Conservation (phyloP, 2,888 invertebrate species). For the Sussaba pulchella region DNA sequence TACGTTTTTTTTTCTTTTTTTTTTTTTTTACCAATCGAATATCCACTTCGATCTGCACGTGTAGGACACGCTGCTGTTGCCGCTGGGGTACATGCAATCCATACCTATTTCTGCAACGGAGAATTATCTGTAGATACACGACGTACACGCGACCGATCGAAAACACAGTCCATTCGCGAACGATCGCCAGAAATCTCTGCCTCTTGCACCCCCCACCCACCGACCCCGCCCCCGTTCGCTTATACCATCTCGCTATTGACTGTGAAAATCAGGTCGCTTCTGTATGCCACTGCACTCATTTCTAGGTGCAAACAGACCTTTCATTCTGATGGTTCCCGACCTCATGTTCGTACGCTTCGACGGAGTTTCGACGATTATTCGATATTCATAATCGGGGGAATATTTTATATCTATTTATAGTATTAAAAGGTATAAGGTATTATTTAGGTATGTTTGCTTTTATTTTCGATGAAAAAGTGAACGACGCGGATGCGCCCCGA, state of each 20-base stretch:
- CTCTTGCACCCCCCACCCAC: too few relatives aligned
- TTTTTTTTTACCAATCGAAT: constrained; percentile 25
- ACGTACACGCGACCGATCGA: constrained; percentile 31
- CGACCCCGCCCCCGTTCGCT: constrained; percentile 16
- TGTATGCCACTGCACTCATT: constrained; percentile 34
- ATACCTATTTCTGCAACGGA: constrained; percentile 3
- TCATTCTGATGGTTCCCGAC: constrained; percentile 15
- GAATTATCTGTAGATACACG: constrained; percentile 12
- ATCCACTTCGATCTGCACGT: constrained; percentile 21
- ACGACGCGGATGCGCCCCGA: too few relatives aligned
- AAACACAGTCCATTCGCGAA: constrained; percentile 16
- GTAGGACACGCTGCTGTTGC: constrained; percentile 9
- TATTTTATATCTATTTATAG: constrained; percentile 17
- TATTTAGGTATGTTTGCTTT: too few relatives aligned
- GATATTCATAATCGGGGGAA: background rate
- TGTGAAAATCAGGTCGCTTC: constrained; percentile 53
- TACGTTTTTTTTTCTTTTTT: too few relatives aligned
- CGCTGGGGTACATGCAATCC: background rate
- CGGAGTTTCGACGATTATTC: constrained; percentile 23
- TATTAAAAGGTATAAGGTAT: too few relatives aligned
- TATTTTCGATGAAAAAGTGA: too few relatives aligned
- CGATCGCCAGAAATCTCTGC: constrained; percentile 7
- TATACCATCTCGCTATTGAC: constrained; percentile 41
- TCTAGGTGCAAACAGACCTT: constrained; percentile 18
- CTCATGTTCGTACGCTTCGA: constrained; percentile 33